phyloP scores from a whole-genome alignment of 2,888 invertebrate genomes.

The Brachyopa scutellaris region DNA sequence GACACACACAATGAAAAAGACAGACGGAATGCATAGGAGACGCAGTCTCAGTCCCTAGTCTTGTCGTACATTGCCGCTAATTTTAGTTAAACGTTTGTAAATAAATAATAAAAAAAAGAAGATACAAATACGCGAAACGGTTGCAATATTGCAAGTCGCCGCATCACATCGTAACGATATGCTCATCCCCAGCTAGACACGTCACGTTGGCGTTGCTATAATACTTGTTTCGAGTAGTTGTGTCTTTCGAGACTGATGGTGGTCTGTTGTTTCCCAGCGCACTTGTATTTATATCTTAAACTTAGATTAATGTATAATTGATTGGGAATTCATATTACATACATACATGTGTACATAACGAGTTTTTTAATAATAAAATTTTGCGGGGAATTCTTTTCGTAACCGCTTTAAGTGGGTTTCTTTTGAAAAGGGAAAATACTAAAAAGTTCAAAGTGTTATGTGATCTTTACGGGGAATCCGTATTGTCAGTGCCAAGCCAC shows the following conservation, averaged over 20 bases:
- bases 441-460: constrained; percentile 37
- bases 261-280: constrained; percentile 22
- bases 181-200: no score
- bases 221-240: no score
- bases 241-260: no score
- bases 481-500: no score
- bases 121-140: constrained; percentile 45
- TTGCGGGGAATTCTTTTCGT: constrained; percentile 25
- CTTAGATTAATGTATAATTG: constrained; percentile 59
- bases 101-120: constrained; percentile 58
- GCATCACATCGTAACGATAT: no score
- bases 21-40: no score
- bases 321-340: no score
- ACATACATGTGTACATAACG: constrained; percentile 43
- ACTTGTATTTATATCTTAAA: constrained; percentile 27
- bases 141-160: constrained; percentile 11
- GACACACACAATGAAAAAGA: neutral
- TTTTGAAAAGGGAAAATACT: constrained; percentile 4
- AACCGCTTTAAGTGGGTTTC: constrained; percentile 15
- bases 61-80: constrained; percentile 45
- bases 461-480: neutral
- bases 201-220: no score
- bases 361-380: constrained; percentile 48
- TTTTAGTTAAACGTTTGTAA: constrained; percentile 60
- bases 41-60: no score